These are phyloP conservation scores for Ophioninae sp. DNA, from an alignment of 2,888 invertebrate species.

Conservation along the genomic window DNA sequence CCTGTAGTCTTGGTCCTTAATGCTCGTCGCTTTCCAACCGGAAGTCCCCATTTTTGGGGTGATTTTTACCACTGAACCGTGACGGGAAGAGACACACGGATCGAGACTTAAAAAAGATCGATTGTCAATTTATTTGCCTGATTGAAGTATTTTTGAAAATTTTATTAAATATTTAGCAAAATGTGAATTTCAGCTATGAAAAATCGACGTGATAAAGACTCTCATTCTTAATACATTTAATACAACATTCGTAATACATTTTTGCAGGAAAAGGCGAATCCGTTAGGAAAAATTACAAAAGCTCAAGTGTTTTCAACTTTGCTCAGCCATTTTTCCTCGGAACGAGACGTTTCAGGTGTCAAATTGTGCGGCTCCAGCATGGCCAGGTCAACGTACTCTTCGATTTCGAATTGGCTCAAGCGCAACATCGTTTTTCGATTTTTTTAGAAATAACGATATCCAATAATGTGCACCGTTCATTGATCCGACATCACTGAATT, in stretches of 20 bases:
- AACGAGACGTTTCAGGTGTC: not conserved
- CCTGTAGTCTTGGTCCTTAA: conserved; percentile 18
- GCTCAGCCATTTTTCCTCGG: not conserved
- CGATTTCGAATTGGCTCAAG: not conserved
- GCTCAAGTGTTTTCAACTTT: not conserved
- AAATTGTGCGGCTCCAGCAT: not conserved
- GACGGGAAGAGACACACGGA: not conserved
- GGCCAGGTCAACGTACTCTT: not conserved
- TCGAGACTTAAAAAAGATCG: too few relatives aligned
- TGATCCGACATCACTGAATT: not conserved
- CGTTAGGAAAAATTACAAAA: not conserved
- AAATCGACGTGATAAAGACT: not conserved
- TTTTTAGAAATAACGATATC: not conserved
- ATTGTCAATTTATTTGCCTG: too few relatives aligned
- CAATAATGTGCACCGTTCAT: not conserved
- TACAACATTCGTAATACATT: not conserved
- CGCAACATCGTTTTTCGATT: not conserved
- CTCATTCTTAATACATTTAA: not conserved
- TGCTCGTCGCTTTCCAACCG: not conserved
- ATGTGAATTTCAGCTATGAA: not conserved
- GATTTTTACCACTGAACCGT: not conserved
- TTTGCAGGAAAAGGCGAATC: not conserved
- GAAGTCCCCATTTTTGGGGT: conserved; percentile 13
- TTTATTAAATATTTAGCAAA: too few relatives aligned
- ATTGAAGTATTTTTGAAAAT: too few relatives aligned